phyloP scores from a whole-genome alignment of 2,113 vertebrate genomes.

The Sinocyclocheilus rhinocerous region DNA sequence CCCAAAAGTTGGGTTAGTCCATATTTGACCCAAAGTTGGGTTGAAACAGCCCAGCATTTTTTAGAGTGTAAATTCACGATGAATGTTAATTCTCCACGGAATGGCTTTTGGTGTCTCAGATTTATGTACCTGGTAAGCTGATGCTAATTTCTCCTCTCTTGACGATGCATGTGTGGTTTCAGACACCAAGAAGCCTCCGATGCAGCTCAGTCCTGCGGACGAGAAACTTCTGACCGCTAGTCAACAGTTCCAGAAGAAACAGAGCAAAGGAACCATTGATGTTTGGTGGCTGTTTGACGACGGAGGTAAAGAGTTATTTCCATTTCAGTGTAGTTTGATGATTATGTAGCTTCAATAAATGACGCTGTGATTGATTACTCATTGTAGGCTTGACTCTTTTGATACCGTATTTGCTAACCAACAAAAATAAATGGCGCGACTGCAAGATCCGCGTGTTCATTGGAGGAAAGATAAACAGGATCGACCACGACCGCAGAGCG shows the following conservation, averaged over 20 bases:
- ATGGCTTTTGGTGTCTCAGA: too few relatives aligned
- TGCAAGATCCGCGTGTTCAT: slow-evolving; percentile 79
- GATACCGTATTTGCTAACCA: slow-evolving; percentile 95
- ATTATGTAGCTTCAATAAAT: too few relatives aligned
- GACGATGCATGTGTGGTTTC: background rate
- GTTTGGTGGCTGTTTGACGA: slow-evolving; percentile 99
- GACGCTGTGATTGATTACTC: too few relatives aligned
- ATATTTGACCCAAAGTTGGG: too few relatives aligned
- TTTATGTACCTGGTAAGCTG: too few relatives aligned
- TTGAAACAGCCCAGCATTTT: too few relatives aligned
- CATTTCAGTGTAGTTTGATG: background rate
- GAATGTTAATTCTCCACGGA: too few relatives aligned
- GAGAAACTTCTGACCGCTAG: slow-evolving; percentile 90
- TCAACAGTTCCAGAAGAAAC: slow-evolving; percentile 92
- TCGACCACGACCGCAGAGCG: slow-evolving; percentile 97
- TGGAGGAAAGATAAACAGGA: slow-evolving; percentile 91
- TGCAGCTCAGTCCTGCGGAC: slow-evolving; percentile 66
- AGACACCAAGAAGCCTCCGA: slow-evolving; percentile 65
- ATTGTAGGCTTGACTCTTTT: slow-evolving; percentile 85
- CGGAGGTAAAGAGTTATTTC: slow-evolving; percentile 77
- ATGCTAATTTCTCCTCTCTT: too few relatives aligned
- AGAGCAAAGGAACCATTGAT: slow-evolving; percentile 94
- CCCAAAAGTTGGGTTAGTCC: too few relatives aligned
- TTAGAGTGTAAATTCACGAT: too few relatives aligned
- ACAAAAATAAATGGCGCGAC: slow-evolving; percentile 79